Conservation (phyloP, 2,888 invertebrate species). For the Frankliniella intonsa region DNA sequence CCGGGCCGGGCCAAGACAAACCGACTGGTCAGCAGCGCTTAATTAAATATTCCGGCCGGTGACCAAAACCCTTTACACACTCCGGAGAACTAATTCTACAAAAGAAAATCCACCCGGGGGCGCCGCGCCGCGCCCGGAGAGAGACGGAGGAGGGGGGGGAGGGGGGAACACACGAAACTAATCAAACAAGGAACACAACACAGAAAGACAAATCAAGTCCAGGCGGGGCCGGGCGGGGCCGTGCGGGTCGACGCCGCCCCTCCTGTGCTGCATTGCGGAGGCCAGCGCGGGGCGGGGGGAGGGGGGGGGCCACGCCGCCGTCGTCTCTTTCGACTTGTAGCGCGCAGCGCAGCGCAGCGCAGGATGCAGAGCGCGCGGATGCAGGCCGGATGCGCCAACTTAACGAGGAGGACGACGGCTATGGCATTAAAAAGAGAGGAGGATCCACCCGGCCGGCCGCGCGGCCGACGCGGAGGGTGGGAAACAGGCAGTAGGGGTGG, state of each 20-base stretch:
- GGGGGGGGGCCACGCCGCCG: neutral
- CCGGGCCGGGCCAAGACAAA: neutral
- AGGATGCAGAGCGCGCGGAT: too few relatives aligned
- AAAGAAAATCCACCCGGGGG: slow-evolving; percentile 15
- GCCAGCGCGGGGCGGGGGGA: neutral
- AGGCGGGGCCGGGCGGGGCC: neutral
- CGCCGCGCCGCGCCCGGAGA: neutral
- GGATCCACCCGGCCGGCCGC: too few relatives aligned
- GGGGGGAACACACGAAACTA: slow-evolving; percentile 19
- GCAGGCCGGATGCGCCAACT: neutral
- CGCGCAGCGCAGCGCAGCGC: too few relatives aligned
- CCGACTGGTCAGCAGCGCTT: slow-evolving; percentile 21
- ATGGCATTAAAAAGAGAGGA: too few relatives aligned
- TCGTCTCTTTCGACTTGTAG: too few relatives aligned
- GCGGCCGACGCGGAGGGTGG: too few relatives aligned
- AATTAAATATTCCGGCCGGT: slow-evolving; percentile 21
- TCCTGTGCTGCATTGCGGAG: neutral
- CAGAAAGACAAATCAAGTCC: slow-evolving; percentile 26
- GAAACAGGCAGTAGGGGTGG: too few relatives aligned
- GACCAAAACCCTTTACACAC: slow-evolving; percentile 24
- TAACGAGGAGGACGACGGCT: neutral
- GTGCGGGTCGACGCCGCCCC: neutral
- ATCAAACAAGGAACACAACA: slow-evolving; percentile 25
- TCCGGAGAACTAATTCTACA: slow-evolving; percentile 22
- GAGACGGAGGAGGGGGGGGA: neutral